Base-by-base conservation (phyloP, 2,888 invertebrate species). In the Andricus quercusramuli region DNA sequence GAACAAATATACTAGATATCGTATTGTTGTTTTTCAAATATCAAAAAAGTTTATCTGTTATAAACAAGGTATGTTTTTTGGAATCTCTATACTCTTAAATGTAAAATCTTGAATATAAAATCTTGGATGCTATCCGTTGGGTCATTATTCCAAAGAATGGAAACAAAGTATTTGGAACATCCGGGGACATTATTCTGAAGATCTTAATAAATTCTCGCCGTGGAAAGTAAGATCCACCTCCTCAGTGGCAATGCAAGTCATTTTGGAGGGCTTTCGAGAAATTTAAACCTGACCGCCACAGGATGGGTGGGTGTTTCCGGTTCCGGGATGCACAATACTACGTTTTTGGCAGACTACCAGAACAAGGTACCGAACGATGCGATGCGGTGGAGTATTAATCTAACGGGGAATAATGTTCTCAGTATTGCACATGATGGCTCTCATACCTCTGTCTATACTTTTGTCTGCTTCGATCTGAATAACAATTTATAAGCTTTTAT, bases 351-450 rank as follows among this genome's bases (percentile, higher is more conserved):
- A 90, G 86, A 80, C 80, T 84, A 89, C 90, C 91, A 90, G 86
- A 87, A 89, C 87, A 87, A 86, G 86, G 84, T 78, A 86, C 85
- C 86, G 82, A 84, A 86, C 87, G 85, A 86, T 85, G 83, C 86
- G 83, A 86, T 87, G 87, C 86, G 87, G 89, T 88, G 85, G 88
- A 85, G 88, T 90, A 91, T 91, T 90, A 91, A 91, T 91, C 86
- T 86, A 87, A 87, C 86, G 80, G 83, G 83, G 82, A 89, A 86
- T 89, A 89, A 88, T 87, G 85, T 79, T 41, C 79, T 76, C 79
- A 68, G 79, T 83, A 83, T 82, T 84, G 84, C 82, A 79, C 74
- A 74, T 77, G 79, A 82, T 83, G 77, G 77, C 82, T 80, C 78
- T 65, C 77, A 77, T 81, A 81, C 79, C 70, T 70, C 32, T 56